phyloP scores from a whole-genome alignment of 2,113 vertebrate species.

The Delphinapterus leucas region DNA sequence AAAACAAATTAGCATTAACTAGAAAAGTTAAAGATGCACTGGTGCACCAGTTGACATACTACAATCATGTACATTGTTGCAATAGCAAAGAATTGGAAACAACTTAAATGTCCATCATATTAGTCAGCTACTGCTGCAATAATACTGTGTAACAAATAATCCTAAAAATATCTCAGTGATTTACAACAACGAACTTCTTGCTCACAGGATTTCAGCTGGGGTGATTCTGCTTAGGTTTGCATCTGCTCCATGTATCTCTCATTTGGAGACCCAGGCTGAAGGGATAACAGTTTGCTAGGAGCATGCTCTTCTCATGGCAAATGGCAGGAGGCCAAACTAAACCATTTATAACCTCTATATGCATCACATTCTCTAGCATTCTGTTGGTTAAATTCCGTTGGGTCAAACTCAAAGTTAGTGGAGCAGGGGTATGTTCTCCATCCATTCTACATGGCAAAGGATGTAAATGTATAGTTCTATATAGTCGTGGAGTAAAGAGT shows the following conservation, averaged over 20 bases:
- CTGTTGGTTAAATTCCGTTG: not conserved
- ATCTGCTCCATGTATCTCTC: not conserved
- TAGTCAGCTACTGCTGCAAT: not conserved
- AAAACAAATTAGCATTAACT: slow-evolving; percentile 12
- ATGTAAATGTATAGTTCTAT: not conserved
- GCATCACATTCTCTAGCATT: not conserved
- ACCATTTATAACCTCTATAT: not conserved
- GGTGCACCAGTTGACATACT: not conserved
- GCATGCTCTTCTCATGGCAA: not conserved
- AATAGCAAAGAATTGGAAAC: not conserved
- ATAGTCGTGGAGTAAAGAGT: not conserved
- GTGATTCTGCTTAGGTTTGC: not conserved
- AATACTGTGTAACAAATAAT: not conserved
- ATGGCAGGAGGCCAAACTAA: not conserved
- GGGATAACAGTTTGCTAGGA: not conserved
- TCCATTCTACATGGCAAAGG: not conserved
- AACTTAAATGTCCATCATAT: not conserved
- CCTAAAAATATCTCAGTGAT: not conserved
- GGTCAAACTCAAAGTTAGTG: not conserved
- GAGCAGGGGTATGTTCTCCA: not conserved
- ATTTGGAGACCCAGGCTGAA: not conserved
- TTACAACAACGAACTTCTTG: not conserved
- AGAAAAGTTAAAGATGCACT: not conserved
- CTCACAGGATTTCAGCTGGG: not conserved
- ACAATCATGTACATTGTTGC: not conserved